Base-by-base conservation (phyloP, 2,797 vertebrate species). In the Ctenosaura bakeri region DNA sequence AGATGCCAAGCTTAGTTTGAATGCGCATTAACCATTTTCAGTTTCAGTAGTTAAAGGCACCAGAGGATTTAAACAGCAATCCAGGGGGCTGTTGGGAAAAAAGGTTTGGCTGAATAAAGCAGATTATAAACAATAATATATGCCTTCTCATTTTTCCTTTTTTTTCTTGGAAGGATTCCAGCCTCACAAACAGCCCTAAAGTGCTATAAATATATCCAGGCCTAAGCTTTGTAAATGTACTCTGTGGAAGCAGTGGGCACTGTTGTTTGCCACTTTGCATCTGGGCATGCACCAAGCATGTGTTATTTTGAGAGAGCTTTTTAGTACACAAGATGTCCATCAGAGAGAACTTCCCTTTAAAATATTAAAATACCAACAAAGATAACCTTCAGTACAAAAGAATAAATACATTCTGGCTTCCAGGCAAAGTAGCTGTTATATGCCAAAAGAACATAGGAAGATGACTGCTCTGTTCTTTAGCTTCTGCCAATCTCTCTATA, bases 41-140 rank as follows among this genome's bases (percentile, higher is more conserved):
- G 96, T 96, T 98, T 96, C 94, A 83, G 97, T 97, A 97, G 98
- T 98, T 98, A 98, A 98, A 98, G 98, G 97, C 97, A 96, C 97
- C 73, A 62, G 95, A 97, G 98, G 98, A 98, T 98, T 98, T 98
- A 97, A 97, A 96, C 96, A 96, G 98, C 97, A 98, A 97, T 98
- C 97, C 93, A 93, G 96, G 94, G 94, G 97, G 97, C 97, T 97
- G 97, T 97, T 97, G 96, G 96, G 96, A 97, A 94, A 95, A 95
- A 96, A 95, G 97, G 97, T 97, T 97, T 97, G 97, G 96, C 93
- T 89, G 96, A 97, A 97, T 97, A 98, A 98, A 98, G 98, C 97
- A 98, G 98, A 98, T 98, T 98, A 97, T 97, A 97, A 97, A 97
- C 97, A 97, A 97, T 97, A 97, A 97, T 97, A 97, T 97, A 97